Conservation (phyloP, 2,888 invertebrate genomes). For the Tipula confusa region DNA sequence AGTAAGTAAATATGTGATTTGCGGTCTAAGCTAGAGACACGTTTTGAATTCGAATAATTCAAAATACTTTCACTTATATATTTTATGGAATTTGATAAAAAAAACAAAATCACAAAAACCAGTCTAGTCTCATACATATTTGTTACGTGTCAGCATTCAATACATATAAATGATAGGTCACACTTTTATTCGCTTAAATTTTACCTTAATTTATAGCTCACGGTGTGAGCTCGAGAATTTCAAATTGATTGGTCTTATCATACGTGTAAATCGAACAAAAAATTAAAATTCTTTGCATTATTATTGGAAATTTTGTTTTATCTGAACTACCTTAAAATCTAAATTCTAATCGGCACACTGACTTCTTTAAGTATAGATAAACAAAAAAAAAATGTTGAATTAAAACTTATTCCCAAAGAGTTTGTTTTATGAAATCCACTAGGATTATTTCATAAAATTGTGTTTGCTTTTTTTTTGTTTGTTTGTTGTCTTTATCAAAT, state of each 20-base stretch:
- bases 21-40: background rate
- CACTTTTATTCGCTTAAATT: background rate
- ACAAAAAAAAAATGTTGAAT: background rate
- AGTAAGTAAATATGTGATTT: constrained; percentile 52
- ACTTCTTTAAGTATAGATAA: background rate
- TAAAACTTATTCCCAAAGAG: background rate
- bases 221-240: no score
- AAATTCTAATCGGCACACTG: background rate
- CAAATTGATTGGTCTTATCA: background rate
- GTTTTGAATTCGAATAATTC: background rate
- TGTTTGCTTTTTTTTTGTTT: background rate
- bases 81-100: background rate
- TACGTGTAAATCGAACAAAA: no score
- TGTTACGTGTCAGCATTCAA: background rate
- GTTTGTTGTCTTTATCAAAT: background rate
- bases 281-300: background rate
- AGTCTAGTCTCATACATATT: background rate
- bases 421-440: background rate
- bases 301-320: background rate
- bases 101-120: background rate
- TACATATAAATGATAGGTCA: background rate
- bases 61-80: background rate
- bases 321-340: background rate
- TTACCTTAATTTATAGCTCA: background rate
- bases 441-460: background rate